phyloP scores from a whole-genome alignment of 2,888 invertebrate species.

The Ophion costatus region DNA sequence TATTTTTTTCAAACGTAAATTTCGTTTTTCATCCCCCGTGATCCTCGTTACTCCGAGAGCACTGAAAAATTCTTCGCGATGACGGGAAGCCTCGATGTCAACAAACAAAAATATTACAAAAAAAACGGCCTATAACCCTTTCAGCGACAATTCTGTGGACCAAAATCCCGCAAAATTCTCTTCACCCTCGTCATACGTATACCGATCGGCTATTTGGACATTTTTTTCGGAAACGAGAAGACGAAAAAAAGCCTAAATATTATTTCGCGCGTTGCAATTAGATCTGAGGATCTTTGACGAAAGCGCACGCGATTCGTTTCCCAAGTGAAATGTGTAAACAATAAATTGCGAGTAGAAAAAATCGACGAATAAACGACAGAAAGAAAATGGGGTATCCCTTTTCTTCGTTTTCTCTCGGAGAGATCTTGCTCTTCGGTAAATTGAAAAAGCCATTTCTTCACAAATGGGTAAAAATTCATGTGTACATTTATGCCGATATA shows the following conservation, averaged over 20 bases:
- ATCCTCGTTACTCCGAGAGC: slow-evolving; percentile 5
- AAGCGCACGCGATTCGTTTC: neutral
- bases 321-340: neutral
- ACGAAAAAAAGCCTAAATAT: slow-evolving; percentile 9
- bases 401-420: neutral
- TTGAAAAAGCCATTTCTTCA: neutral
- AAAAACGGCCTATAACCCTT: slow-evolving; percentile 51
- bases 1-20: slow-evolving; percentile 50
- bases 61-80: slow-evolving; percentile 19
- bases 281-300: neutral
- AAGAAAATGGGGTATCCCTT: neutral
- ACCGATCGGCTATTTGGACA: slow-evolving; percentile 10
- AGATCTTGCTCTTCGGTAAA: neutral
- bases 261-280: slow-evolving; percentile 1
- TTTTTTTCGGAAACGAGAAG: neutral
- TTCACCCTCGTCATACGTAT: neutral
- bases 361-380: neutral
- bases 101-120: slow-evolving; percentile 6
- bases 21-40: slow-evolving; percentile 10
- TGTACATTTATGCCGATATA: slow-evolving; percentile 7
- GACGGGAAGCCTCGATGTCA: neutral
- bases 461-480: neutral
- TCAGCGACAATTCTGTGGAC: slow-evolving; percentile 43
- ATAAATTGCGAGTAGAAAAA: slow-evolving; percentile 5
- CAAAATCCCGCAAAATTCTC: slow-evolving; percentile 51